Evolutionary conservation across 2,888 invertebrate genomes (phyloP).

Genomic region (Cryptus armator): DNA sequence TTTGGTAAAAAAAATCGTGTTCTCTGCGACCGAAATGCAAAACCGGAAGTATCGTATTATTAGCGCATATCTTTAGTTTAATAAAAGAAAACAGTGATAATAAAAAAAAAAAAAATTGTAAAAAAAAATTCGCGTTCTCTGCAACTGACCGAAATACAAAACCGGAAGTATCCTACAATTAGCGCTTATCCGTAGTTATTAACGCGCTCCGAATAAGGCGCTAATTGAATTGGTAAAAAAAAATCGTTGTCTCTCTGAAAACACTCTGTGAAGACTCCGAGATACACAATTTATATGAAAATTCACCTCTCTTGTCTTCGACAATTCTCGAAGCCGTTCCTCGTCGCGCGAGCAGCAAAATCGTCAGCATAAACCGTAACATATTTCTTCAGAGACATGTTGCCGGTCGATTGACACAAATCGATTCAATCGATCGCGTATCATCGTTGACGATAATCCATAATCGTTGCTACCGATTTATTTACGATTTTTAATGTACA

Average conservation of each 20-base stretch:
- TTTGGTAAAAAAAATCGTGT: neutral
- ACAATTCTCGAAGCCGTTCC: conserved; percentile 54
- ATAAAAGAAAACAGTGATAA: neutral
- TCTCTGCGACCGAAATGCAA: neutral
- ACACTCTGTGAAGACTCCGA: neutral
- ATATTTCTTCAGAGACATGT: conserved; percentile 68
- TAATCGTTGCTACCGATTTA: neutral
- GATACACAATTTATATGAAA: neutral
- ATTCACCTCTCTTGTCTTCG: conserved; percentile 66
- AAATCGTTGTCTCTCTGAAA: neutral
- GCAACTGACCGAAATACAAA: neutral
- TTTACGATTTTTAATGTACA: conserved; percentile 7
- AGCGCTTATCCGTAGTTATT: neutral
- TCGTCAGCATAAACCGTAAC: conserved; percentile 67
- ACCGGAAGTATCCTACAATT: neutral
- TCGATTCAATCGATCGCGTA: conserved; percentile 42
- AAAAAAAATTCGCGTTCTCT: no score
- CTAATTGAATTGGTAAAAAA: neutral
- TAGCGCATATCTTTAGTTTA: neutral
- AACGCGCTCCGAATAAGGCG: neutral
- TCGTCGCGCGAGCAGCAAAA: conserved; percentile 55
- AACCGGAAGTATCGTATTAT: neutral
- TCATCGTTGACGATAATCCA: conserved; percentile 57
- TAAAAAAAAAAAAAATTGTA: no score
- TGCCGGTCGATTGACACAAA: conserved; percentile 43